Evolutionary conservation across 2,113 vertebrate species (phyloP).

Genomic region (Irena cyanogastra): DNA sequence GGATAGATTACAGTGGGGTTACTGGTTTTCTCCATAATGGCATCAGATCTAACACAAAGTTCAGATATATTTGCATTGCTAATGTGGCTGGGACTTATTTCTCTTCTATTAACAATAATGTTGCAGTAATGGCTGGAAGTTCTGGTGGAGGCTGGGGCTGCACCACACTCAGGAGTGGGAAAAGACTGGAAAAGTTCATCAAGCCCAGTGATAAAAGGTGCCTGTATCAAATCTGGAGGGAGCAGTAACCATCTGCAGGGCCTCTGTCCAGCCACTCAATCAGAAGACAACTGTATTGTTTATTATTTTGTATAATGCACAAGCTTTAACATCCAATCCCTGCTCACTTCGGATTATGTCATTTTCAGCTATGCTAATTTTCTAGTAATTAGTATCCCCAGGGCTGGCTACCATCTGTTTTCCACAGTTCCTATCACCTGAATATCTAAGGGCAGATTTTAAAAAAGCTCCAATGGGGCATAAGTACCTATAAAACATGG

Average conservation of each 20-base stretch:
- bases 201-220: neutral
- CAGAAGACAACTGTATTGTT: neutral
- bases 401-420: neutral
- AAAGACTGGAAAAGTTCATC: neutral
- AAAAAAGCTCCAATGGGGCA: neutral
- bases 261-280: neutral
- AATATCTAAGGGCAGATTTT: neutral
- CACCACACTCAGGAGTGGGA: rapidly evolving
- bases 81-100: neutral
- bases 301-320: neutral
- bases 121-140: neutral
- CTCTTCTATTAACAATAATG: neutral
- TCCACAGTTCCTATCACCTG: neutral
- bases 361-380: neutral
- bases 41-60: neutral
- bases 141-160: neutral
- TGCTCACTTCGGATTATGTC: neutral
- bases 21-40: neutral
- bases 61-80: neutral
- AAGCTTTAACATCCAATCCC: neutral
- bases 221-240: neutral
- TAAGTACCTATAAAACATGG: neutral
- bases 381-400: neutral
- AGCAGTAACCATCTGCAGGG: neutral
- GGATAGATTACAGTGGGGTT: neutral